A percentile compares a stretch with the other conserved stretches of the same genome.
These are phyloP conservation scores for Bombus sylvicola DNA, from an alignment of 1,140 invertebrate genomes.

Conservation along the genomic window DNA sequence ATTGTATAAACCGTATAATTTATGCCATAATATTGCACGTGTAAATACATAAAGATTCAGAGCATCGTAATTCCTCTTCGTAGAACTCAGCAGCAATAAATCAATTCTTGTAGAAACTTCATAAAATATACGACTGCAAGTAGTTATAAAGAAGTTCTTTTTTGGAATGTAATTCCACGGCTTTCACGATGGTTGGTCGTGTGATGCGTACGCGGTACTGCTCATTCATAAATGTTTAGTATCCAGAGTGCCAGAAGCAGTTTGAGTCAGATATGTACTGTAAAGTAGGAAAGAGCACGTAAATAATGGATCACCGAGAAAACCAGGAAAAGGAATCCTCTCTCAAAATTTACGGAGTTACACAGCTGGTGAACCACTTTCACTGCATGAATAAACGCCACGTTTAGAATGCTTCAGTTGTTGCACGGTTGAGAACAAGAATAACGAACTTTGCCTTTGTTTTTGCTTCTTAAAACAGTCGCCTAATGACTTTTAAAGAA, in stretches of 20 bases:
- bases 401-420: neutral
- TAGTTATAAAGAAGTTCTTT: neutral
- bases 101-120: neutral
- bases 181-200: neutral
- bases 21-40: neutral
- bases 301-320: slow-evolving; percentile 40
- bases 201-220: neutral
- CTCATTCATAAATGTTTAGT: slow-evolving; percentile 40
- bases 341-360: slow-evolving; percentile 26
- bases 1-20: too few relatives aligned
- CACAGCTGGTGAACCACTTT: slow-evolving; percentile 25
- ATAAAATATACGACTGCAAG: neutral
- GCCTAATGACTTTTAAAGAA: neutral
- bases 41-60: neutral
- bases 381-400: slow-evolving; percentile 19
- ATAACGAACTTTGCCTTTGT: neutral
- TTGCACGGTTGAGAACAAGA: neutral
- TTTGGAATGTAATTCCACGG: neutral
- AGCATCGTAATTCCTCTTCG: too few relatives aligned
- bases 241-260: slow-evolving; percentile 23
- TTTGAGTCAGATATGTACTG: slow-evolving; percentile 24
- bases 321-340: slow-evolving; percentile 15
- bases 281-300: slow-evolving; percentile 30
- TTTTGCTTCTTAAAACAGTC: neutral
- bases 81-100: neutral